Evolutionary conservation across 1,140 invertebrate genomes (phyloP), one percentile per base, ranked within the genome.

Genomic region (Macrobrachium nipponense): DNA sequence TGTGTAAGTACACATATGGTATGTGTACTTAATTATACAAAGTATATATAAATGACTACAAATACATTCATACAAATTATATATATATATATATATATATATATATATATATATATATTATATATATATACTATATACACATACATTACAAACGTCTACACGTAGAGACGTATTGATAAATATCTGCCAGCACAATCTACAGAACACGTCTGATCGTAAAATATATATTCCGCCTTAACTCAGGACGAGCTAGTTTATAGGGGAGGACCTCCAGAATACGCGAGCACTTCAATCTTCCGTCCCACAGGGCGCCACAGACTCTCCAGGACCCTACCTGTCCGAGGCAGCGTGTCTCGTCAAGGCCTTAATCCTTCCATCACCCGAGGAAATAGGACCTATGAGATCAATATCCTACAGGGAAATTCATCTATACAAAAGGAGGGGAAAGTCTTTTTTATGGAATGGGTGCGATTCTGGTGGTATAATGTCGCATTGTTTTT

Each of bases 11-110:
- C 17, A 66, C 11, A 66, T 18, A 66, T 18, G 23, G n/a, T n/a
- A 68, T 68, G 27, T n/a, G 27, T 7, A n/a, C 27, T 36, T 36
- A 36, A 36, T 36, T 36, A 36, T 36, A 36, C 4, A 36, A 36
- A 36, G 27, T 68, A n/a, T n/a, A 68, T 18, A 68, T n/a, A 68
- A 15, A 68, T 68, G 18, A 15, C 12, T n/a, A 68, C 18, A 68
- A 4, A 68, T 68, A 68, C 20, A 68, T 68, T 15, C 27, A 68
- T n/a, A 68, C 18, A 68, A 1, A 36, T 36, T 68, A 68, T 68
- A 62, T 62, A 62, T 27, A 79, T 62, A 79, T 79, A 79, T 62
- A 79, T 62, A 79, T 79, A 79, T 62, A 79, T 79, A 79, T 62
- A 79, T 64, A 79, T 79, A 79, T 62, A 79, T 79, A 79, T 79